Evolutionary conservation across 2,888 invertebrate species (phyloP).

Genomic region (Allolobophora icterica): DNA sequence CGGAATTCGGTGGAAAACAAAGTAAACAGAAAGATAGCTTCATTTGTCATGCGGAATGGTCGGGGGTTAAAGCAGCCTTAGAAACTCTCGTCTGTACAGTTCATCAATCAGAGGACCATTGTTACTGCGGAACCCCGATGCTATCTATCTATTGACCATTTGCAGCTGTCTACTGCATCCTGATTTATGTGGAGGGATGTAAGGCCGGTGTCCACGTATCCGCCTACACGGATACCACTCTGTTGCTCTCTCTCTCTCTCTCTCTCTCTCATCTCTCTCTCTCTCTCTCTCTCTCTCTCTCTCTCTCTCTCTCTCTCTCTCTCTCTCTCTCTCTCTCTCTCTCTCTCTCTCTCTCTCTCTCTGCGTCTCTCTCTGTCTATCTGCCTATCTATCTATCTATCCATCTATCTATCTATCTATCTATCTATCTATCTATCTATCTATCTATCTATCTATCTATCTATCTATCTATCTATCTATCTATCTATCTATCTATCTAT

Average conservation of each 20-base stretch:
- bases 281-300: not conserved
- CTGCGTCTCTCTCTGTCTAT: not conserved
- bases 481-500: constrained; percentile 18
- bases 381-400: not conserved
- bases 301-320: not conserved
- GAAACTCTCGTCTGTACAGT: too few relatives aligned
- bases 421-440: not conserved
- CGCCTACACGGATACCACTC: not conserved
- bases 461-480: constrained; percentile 20
- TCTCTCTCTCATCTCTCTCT: not conserved
- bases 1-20: too few relatives aligned
- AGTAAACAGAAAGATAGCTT: too few relatives aligned
- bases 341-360: not conserved
- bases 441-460: constrained; percentile 3
- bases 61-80: too few relatives aligned
- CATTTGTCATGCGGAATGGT: too few relatives aligned
- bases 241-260: not conserved
- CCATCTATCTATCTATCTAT: not conserved
- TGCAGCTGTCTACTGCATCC: too few relatives aligned
- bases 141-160: too few relatives aligned
- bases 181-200: too few relatives aligned
- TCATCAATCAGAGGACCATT: too few relatives aligned
- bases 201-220: too few relatives aligned
- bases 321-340: not conserved
- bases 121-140: too few relatives aligned